Base-by-base conservation (phyloP, 2,888 invertebrate genomes). In the Volucella inflata region DNA sequence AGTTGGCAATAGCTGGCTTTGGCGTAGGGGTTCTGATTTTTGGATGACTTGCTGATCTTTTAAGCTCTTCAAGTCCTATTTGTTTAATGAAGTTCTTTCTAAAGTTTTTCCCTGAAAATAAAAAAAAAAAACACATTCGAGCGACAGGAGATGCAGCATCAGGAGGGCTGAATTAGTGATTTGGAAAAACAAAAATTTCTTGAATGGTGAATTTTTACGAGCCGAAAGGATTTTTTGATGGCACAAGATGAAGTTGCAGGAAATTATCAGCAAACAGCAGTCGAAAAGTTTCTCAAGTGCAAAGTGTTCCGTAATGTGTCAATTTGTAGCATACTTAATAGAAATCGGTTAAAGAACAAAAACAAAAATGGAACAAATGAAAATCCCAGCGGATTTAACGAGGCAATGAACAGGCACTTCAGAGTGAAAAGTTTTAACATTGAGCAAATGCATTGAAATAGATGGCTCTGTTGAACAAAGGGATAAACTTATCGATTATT, bases 11-110 rank as follows among this genome's bases (percentile, higher is more conserved):
- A 6, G 1, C 30, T 57, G 53, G 16, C 17, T 21, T 77, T 67
- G 68, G 38, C 67, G 85, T 55, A 68, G 30, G 72, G 76, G 76
- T 64, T 72, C 68, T 67, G 85, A 85, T 81, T 85, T 84, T 77
- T 68, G 77, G 85, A 81, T 85, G 81, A 85, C 85, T 85, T 76
- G 85, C 85, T 85, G 81, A 85, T 85, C 85, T 85, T 81, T 81
- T 85, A 85, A 85, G 85, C 85, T 85, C 84, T 81, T 85, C 65
- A 85, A 81, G 76, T 60, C 81, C 85, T 77, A 85, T 85, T 85
- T 85, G 85, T 77, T 81, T 77, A 76, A 81, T 75, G 80, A 85
- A 85, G 85, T 85, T 85, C 68, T 64, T 72, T 77, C 14, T 21
- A 68, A 77, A 85, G 67, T 85, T 85, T 57, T 81, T 51, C 80